Evolutionary conservation across 2,888 invertebrate genomes (phyloP).

Genomic region (Mesorhabditis spiculigera): DNA sequence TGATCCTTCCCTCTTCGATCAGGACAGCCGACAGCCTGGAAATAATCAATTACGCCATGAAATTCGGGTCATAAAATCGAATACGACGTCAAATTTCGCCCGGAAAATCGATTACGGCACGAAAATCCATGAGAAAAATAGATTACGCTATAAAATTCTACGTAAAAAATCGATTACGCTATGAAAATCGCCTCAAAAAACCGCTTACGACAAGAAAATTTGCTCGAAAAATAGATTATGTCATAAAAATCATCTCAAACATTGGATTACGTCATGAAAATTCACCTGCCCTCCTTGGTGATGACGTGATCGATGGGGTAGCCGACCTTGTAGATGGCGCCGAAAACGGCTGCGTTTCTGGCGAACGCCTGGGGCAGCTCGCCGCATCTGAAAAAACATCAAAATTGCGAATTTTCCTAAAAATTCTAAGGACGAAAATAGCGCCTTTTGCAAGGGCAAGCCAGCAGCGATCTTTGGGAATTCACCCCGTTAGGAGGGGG

Average conservation of each 20-base stretch:
- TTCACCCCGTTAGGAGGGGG: too few relatives aligned
- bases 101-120: too few relatives aligned
- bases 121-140: too few relatives aligned
- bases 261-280: not conserved
- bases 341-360: constrained; percentile 90
- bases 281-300: constrained; percentile 57
- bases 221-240: too few relatives aligned
- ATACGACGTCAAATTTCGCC: too few relatives aligned
- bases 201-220: too few relatives aligned
- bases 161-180: too few relatives aligned
- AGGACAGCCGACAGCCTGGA: constrained; percentile 46
- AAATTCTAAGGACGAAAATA: not conserved
- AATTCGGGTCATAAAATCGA: too few relatives aligned
- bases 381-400: constrained; percentile 67
- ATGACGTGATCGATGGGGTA: constrained; percentile 69
- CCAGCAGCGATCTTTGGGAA: not conserved
- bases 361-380: constrained; percentile 94
- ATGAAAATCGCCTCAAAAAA: too few relatives aligned
- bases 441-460: not conserved
- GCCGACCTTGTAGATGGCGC: constrained; percentile 87
- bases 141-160: too few relatives aligned
- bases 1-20: constrained; percentile 43
- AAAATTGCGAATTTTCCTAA: not conserved
- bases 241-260: not conserved
- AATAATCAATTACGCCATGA: not conserved